phyloP scores from a whole-genome alignment of 2,797 vertebrate species.

The Cirrhinus mrigala region DNA sequence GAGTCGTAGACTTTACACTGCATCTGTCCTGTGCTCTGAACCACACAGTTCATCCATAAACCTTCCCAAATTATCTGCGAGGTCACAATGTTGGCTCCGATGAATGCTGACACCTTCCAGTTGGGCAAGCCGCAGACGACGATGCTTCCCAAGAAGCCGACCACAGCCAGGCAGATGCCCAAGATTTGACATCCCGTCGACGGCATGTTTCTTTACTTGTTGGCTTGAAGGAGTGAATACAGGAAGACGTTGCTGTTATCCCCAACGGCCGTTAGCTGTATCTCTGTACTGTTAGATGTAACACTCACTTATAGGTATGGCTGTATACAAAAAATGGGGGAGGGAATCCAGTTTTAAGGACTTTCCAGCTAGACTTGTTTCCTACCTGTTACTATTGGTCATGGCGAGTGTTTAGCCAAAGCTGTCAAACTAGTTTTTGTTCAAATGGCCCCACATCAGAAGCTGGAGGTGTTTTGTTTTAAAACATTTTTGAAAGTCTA shows the following conservation, averaged over 20 bases:
- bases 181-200: slow-evolving; percentile 84
- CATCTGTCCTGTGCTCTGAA: slow-evolving; percentile 91
- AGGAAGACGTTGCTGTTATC: neutral
- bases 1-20: slow-evolving; percentile 92
- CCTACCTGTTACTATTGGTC: neutral
- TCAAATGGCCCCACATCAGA: neutral
- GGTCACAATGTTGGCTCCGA: slow-evolving; percentile 89
- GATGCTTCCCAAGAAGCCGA: slow-evolving; percentile 86
- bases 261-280: neutral
- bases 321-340: slow-evolving; percentile 19
- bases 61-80: slow-evolving; percentile 90
- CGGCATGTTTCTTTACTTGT: slow-evolving; percentile 75
- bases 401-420: neutral
- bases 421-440: neutral
- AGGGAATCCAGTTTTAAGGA: slow-evolving; percentile 43
- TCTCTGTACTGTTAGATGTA: neutral
- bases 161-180: slow-evolving; percentile 81
- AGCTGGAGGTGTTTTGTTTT: neutral
- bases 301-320: slow-evolving; percentile 26
- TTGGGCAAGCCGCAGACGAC: slow-evolving; percentile 86
- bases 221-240: neutral
- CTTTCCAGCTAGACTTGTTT: slow-evolving; percentile 49
- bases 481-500: neutral
- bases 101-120: slow-evolving; percentile 89
- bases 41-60: slow-evolving; percentile 93